Percentiles rank a stretch among this genome's conserved stretches.
Conservation (phyloP, 2,113 vertebrate species). For the Perognathus longimembris region DNA sequence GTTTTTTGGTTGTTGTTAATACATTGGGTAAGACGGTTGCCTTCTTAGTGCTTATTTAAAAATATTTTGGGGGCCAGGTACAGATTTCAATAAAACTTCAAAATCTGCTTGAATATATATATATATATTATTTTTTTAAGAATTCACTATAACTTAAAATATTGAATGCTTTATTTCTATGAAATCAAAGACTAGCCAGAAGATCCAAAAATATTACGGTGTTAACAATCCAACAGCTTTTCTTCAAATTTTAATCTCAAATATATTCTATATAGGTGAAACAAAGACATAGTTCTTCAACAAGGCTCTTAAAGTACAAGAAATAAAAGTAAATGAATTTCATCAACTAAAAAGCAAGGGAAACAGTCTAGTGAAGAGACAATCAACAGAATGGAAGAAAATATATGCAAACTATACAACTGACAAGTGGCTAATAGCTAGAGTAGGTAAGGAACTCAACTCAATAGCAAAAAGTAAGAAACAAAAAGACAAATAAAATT, state of each 20-base stretch:
- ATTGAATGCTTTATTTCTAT: conserved; percentile 19
- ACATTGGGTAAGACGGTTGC: background rate
- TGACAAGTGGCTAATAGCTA: background rate
- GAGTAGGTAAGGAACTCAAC: background rate
- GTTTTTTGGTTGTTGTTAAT: background rate
- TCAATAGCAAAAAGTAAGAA: background rate
- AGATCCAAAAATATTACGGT: conserved; percentile 31
- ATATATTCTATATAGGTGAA: background rate
- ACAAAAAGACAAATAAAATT: background rate
- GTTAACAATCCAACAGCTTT: background rate
- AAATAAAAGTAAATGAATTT: background rate
- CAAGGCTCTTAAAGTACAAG: background rate
- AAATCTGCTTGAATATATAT: conserved; percentile 16
- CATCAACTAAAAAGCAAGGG: background rate
- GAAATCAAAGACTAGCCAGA: conserved; percentile 37
- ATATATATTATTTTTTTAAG: too few relatives aligned
- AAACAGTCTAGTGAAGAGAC: background rate
- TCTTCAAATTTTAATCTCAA: background rate
- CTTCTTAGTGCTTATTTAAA: background rate
- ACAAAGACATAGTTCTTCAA: background rate
- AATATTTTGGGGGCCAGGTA: background rate
- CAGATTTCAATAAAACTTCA: background rate
- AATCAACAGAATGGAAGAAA: background rate
- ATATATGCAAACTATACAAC: background rate
- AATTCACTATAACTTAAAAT: conserved; percentile 31